phyloP scores from a whole-genome alignment of 2,888 invertebrate species.

The Cheilosia grossa region DNA sequence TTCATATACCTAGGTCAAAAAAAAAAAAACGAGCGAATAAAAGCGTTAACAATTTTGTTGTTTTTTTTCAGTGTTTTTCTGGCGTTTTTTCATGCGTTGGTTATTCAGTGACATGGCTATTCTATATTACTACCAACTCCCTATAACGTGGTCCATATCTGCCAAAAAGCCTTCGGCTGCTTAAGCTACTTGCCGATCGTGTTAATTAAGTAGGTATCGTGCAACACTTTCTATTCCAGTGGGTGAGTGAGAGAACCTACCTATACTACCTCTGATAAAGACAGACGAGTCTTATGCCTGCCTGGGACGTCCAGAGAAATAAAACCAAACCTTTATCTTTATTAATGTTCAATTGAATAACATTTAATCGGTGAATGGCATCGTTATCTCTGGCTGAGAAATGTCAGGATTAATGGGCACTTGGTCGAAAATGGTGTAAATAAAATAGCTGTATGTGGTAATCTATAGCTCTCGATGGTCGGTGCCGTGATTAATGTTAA shows the following conservation, averaged over 20 bases:
- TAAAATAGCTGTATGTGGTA: slow-evolving; percentile 60
- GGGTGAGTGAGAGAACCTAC: slow-evolving; percentile 11
- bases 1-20: no score
- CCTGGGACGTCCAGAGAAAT: neutral
- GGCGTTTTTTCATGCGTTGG: no score
- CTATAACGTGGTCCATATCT: neutral
- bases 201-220: slow-evolving; percentile 40
- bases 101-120: no score
- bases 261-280: slow-evolving; percentile 6
- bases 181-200: slow-evolving; percentile 42
- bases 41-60: no score
- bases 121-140: neutral
- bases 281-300: slow-evolving; percentile 2
- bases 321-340: slow-evolving; percentile 55
- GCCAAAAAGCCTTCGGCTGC: slow-evolving; percentile 24
- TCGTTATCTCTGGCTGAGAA: slow-evolving; percentile 68
- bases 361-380: slow-evolving; percentile 73
- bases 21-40: no score
- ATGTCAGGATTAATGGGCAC: slow-evolving; percentile 71
- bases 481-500: slow-evolving; percentile 67
- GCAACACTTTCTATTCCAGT: slow-evolving; percentile 44
- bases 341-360: slow-evolving; percentile 73
- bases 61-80: no score
- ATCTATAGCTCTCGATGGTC: slow-evolving; percentile 19
- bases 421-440: slow-evolving; percentile 69